Evolutionary conservation across 2,113 vertebrate species (phyloP), one percentile per base, ranked within the genome.

Genomic region (Parus major): DNA sequence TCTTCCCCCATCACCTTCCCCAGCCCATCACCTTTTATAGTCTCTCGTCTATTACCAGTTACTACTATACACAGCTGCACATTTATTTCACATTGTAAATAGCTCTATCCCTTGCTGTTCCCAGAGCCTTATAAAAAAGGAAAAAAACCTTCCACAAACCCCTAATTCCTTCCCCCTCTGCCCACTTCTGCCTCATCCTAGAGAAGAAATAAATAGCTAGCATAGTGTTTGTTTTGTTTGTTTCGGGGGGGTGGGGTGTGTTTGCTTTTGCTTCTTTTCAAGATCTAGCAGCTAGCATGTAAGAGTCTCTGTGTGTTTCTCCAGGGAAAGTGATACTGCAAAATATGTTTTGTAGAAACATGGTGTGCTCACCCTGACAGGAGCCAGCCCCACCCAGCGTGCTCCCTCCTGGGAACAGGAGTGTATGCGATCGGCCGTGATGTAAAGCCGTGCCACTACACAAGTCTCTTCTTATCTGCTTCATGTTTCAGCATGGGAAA

Each of bases 401-500:
- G 57, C 41, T 88, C 7, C n/a, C 68, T 73, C 27, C 36, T 19
- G 39, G 21, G 27, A 87, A 31, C 17, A 53, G 44, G 9, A 61
- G 15, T 15, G 5, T 3, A 1, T 12, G 10, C 35, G 21, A 23
- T 20, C 7, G 2, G 4, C 20, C 0, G 0, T 1, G 9, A 21
- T 33, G 47, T 61, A 82, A 69, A 96, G n/a, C 66, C 31, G n/a
- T 63, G 57, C 16, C 42, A 28, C 10, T 53, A 35, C 12, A 24
- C 7, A 47, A 29, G 19, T 31, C 46, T 63, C 31, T 55, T 64
- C 47, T 57, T 33, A 27, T 12, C 52, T 66, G 20, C 16, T 53
- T 69, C 20, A 14, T 17, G 18, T 41, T 86, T 82, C 24, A 69
- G 20, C n/a, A 27, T 1, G 27, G 55, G 12, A 47, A 82, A 56